Base-by-base conservation (phyloP, 2,888 invertebrate genomes). In the Chouioia cunea region DNA sequence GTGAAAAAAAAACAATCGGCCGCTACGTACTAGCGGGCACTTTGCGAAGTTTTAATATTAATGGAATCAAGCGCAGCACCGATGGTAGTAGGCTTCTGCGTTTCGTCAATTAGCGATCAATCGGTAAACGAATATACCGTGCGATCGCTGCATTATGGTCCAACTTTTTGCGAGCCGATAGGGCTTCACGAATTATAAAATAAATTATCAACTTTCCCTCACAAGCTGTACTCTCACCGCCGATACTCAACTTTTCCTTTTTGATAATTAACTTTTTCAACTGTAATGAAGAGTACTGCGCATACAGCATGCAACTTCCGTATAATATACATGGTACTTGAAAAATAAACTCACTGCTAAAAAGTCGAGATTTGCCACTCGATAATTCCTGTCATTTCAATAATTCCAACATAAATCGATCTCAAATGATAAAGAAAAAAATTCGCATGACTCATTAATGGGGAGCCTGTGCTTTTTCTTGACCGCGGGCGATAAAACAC, bases 11-110 rank as follows among this genome's bases (percentile, higher is more conserved):
- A 62, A 65, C 52, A 60, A 59, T 64, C 12, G 53, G 36, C 10
- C 59, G 15, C 53, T 23, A 53, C 50, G 50, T 18, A 50, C n/a
- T 16, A 57, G 56, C 16, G 67, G 70, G 68, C 71, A 73, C 73
- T 73, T 71, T 71, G 36, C 16, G 36, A 71, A 73, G 65, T 73
- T 73, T 71, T 73, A 73, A 73, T 71, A 68, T 67, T 71, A 68
- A 73, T 68, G 57, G 57, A 73, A 73, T 73, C 62, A 71, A 63
- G 15, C 47, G 68, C 14, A 71, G 59, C 66, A 66, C 60, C 27
- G 36, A 36, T 36, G 36, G 27, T 36, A 10, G 36, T 36, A 48
- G 54, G 53, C 56, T 66, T 36, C 46, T 22, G 57, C 58, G 73
- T 65, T 67, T 60, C 52, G 64, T 52, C 64, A 73, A 70, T 73